Evolutionary conservation across 2,113 vertebrate species (phyloP).

Genomic region (Xenopus tropicalis): UCB_Xtro_10.0 CM004443.2:178622001-178622500

Average conservation of each 20-base stretch:
- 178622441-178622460: slow-evolving; percentile 54
- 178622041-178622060: slow-evolving; percentile 97
- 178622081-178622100: slow-evolving; percentile 78
- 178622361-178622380: slow-evolving; percentile 81
- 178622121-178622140: slow-evolving; percentile 89
- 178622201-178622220: slow-evolving; percentile 89
- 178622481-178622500: slow-evolving; percentile 57
- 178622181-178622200: slow-evolving; percentile 83
- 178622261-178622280: slow-evolving; percentile 78
- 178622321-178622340: slow-evolving; percentile 64
- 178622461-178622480: slow-evolving; percentile 70
- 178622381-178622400: slow-evolving; percentile 89
- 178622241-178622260: slow-evolving; percentile 79
- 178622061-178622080: slow-evolving; percentile 98
- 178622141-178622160: slow-evolving; percentile 85
- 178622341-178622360: slow-evolving; percentile 72
- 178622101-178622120: slow-evolving; percentile 81
- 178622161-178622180: slow-evolving; percentile 82
- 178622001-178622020: slow-evolving; percentile 96
- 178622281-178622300: slow-evolving; percentile 81
- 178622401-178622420: slow-evolving; percentile 76
- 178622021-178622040: slow-evolving; percentile 99
- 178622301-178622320: slow-evolving; percentile 71
- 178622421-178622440: slow-evolving; percentile 75
- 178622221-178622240: slow-evolving; percentile 78